Evolutionary conservation across 2,113 vertebrate genomes (phyloP), one percentile per base, ranked within the genome.

Genomic region (Motacilla alba): DNA sequence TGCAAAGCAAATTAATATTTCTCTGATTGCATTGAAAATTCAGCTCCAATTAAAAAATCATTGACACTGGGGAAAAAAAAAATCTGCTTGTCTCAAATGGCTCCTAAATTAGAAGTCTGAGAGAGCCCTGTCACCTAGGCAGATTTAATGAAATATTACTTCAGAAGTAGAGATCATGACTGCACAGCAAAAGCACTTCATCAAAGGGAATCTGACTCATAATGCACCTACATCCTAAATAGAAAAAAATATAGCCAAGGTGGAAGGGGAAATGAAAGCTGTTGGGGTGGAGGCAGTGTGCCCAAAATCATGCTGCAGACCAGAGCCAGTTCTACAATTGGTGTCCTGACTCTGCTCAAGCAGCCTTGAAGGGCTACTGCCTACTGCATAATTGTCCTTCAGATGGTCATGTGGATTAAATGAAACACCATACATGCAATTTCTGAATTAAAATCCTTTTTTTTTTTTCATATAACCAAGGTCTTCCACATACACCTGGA

Each of bases 21-120:
- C 56, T 80, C 75, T 95, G 72, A 95, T 67, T 92, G 35, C 91
- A 87, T 17, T 94, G 93, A 81, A 93, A 91, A 93, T 92, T 90
- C 93, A 94, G 33, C 52, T 64, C 69, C 73, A 78, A 55, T 78
- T 77, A 87, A 77, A 94, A 92, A 93, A 70, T 59, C 50, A 83
- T 7, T 35, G 69, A 68, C 17, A 53, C 10, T 11, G 37, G 35
- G 9, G 28, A 39, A 31, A 39, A 56, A 26, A 49, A 50, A 28
- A 39, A 39, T 35, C 53, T 50, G 30, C 59, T 90, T 50, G 19
- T 81, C 33, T 89, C 67, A 75, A 93, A 93, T 23, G 46, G 43
- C 24, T 94, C 52, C 76, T 89, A 64, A 90, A 91, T 78, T 68
- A 89, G 63, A 50, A 50, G 56, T 21, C 56, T 64, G 47, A 88